These are phyloP conservation scores for Orbicella faveolata DNA, from an alignment of 64 coral and sea anemone genomes.

Conservation along the genomic window DNA sequence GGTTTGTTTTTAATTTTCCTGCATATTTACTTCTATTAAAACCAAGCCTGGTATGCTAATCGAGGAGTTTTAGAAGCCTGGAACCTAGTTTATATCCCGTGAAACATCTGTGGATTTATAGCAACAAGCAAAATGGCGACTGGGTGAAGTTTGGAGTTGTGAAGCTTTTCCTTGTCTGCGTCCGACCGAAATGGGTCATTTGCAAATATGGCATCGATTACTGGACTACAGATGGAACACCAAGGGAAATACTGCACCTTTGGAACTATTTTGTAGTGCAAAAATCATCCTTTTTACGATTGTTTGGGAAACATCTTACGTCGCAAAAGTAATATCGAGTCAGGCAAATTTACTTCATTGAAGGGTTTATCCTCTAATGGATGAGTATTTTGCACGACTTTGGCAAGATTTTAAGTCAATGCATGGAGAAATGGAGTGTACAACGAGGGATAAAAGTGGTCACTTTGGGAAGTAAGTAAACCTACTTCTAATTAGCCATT, in stretches of 20 bases:
- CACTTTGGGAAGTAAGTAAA: no score
- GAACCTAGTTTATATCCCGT: slow-evolving; percentile 5
- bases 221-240: slow-evolving; percentile 10
- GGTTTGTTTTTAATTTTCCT: slow-evolving; percentile 32
- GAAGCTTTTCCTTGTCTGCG: not conserved
- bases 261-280: slow-evolving; percentile 9
- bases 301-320: slow-evolving; percentile 11
- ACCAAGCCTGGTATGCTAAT: slow-evolving; percentile 29
- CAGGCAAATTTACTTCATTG: slow-evolving; percentile 28
- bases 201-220: slow-evolving; percentile 7
- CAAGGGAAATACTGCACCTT: slow-evolving; percentile 9
- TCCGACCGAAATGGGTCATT: slow-evolving; percentile 22
- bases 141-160: slow-evolving; percentile 22
- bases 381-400: not conserved
- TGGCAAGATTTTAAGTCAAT: slow-evolving; percentile 26
- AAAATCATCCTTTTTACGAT: slow-evolving; percentile 11
- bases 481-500: not conserved
- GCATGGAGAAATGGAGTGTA: not conserved
- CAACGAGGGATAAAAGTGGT: not conserved
- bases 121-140: slow-evolving; percentile 22
- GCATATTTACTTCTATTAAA: slow-evolving; percentile 4
- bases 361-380: slow-evolving; percentile 7
- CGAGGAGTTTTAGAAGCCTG: slow-evolving; percentile 1
- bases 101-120: slow-evolving; percentile 6
- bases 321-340: not conserved